Base-by-base conservation (phyloP, 1,140 invertebrate genomes). In the Streblospio benedicti region DNA sequence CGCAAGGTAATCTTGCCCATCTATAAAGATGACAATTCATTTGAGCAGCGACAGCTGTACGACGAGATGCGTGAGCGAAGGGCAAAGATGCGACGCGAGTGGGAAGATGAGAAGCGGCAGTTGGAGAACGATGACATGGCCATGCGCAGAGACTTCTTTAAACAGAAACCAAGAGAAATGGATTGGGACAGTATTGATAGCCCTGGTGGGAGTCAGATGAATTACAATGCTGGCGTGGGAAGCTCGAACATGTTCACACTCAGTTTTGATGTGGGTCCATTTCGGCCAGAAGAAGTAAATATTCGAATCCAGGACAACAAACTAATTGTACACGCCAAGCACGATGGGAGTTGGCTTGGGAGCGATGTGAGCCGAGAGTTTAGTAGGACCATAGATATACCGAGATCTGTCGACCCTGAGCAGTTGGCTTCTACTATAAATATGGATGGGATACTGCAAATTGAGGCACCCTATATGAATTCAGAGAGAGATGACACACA, bases 231-330 rank as follows among this genome's bases (percentile, higher is more conserved):
- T 45, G 64, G 71, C 43, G 62, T 63, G 32, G 64, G 68, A 23
- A 71, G 72, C 9, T 45, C 63, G 16, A 66, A 71, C 27, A 61
- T 60, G 6, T 74, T 74, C 59, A 61, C 68, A 31, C 58, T 75
- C 20, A 51, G 85, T 44, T 77, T 92, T 43, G 90, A 94, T 70
- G 85, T 91, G 0, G 83, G 90, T 65, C 87, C 93, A 69, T 91
- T 90, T 76, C 78, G 84, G 14, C 88, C 89, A 0, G 86, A 91
- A 59, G 89, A 92, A 78, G 87, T 94, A 35, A 86, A 84, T n/a
- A 89, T 94, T 0, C 93, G 91, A 75, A 88, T 88, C 0, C 81
- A 85, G n/a, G 89, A 89, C 67, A 87, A 87, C 71, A 83, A 79
- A 56, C 83, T 93, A 16, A 77, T 89, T 6, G 85, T 92, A 1